Evolutionary conservation across 1,140 invertebrate species (phyloP).

Genomic region (Aricia agestis): DNA sequence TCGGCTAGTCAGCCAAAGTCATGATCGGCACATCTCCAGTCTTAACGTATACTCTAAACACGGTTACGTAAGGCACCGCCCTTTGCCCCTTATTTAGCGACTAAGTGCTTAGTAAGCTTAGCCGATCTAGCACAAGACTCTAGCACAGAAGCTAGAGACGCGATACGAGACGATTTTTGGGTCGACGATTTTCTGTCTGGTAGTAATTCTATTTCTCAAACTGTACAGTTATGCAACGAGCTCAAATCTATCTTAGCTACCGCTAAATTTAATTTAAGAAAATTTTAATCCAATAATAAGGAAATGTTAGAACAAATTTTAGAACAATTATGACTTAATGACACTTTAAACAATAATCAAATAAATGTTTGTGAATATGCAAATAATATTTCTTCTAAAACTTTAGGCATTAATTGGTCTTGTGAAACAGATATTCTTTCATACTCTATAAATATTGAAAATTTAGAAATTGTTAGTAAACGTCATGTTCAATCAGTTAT

Average conservation of each 20-base stretch:
- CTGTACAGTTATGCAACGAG: not conserved
- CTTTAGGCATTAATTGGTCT: slow-evolving; percentile 40
- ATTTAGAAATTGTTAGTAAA: slow-evolving; percentile 32
- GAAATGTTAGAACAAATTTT: slow-evolving; percentile 17
- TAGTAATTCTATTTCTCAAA: not conserved
- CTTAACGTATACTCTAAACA: slow-evolving; percentile 35
- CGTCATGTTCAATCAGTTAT: slow-evolving; percentile 34
- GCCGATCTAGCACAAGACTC: not conserved
- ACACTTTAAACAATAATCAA: not conserved
- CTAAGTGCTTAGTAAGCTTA: slow-evolving; percentile 18
- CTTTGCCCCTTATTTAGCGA: slow-evolving; percentile 32
- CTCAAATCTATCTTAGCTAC: not conserved
- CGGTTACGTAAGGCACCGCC: slow-evolving; percentile 38
- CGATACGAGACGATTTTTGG: not conserved
- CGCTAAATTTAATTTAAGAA: slow-evolving; percentile 23
- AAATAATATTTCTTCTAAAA: slow-evolving; percentile 26
- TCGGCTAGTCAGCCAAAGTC: no score
- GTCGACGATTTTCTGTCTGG: not conserved
- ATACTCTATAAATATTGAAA: slow-evolving; percentile 29
- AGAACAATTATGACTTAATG: no score
- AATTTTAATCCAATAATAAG: slow-evolving; percentile 31
- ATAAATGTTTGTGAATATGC: no score
- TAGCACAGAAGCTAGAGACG: not conserved
- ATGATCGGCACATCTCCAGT: no score
- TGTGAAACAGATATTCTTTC: slow-evolving; percentile 34